These are phyloP conservation scores for Aleadryas rufinucha DNA, from an alignment of 2,113 vertebrate species.

Conservation along the genomic window DNA sequence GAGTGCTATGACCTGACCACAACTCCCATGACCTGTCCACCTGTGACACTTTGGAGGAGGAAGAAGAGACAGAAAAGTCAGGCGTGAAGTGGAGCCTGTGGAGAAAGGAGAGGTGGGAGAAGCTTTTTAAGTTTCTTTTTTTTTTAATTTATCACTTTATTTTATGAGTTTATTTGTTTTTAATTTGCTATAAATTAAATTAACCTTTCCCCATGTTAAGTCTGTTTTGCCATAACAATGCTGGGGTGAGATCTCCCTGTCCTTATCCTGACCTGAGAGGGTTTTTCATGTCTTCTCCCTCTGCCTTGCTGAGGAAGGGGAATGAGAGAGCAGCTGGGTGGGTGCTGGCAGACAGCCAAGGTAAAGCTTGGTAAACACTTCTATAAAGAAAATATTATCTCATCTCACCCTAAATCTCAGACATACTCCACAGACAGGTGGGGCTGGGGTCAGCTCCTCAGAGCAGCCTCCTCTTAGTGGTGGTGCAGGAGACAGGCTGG, in stretches of 20 bases:
- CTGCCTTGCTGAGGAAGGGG: background rate
- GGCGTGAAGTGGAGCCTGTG: background rate
- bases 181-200: background rate
- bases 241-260: background rate
- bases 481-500: background rate
- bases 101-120: background rate
- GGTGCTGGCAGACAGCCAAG: background rate
- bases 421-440: background rate
- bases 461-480: background rate
- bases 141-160: background rate
- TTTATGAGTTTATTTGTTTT: background rate
- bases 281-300: background rate
- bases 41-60: background rate
- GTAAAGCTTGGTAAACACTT: background rate
- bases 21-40: accelerated
- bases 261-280: background rate
- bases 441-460: background rate
- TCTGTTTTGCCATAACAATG: background rate
- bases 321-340: background rate
- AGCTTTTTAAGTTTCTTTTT: background rate
- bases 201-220: background rate
- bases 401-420: background rate
- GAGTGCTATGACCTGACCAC: background rate
- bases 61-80: background rate
- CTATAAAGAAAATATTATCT: background rate